Conservation (phyloP, 2,113 vertebrate genomes). For the Cynopterus brachyotis region DNA sequence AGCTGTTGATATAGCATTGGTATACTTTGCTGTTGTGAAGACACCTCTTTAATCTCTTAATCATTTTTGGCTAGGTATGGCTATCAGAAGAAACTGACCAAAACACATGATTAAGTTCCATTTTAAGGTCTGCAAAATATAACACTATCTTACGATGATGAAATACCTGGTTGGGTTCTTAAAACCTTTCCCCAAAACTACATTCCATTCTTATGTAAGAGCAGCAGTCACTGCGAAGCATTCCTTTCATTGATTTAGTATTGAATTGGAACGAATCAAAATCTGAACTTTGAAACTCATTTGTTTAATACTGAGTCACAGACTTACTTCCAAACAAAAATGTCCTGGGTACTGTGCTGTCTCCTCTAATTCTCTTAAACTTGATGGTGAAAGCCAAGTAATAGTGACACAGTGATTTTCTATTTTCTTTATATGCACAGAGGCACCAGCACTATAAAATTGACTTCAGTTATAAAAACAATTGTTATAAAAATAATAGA, state of each 20-base stretch:
- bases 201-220: conserved; percentile 32
- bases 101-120: background rate
- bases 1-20: background rate
- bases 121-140: conserved; percentile 26
- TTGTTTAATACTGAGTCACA: background rate
- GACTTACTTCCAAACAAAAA: background rate
- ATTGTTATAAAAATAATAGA: background rate
- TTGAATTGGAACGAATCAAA: conserved; percentile 19
- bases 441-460: background rate
- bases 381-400: background rate
- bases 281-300: conserved; percentile 7
- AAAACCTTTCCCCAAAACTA: conserved; percentile 36
- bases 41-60: background rate
- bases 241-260: conserved; percentile 6
- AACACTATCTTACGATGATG: background rate
- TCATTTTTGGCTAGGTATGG: conserved; percentile 18
- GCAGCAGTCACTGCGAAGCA: background rate
- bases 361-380: background rate
- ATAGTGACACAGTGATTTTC: background rate
- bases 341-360: background rate
- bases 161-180: background rate
- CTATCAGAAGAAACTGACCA: conserved; percentile 31
- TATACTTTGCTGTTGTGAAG: background rate
- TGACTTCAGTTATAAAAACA: background rate
- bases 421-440: background rate